Evolutionary conservation across 2,888 invertebrate species (phyloP).

Genomic region (Athalia circularis): DNA sequence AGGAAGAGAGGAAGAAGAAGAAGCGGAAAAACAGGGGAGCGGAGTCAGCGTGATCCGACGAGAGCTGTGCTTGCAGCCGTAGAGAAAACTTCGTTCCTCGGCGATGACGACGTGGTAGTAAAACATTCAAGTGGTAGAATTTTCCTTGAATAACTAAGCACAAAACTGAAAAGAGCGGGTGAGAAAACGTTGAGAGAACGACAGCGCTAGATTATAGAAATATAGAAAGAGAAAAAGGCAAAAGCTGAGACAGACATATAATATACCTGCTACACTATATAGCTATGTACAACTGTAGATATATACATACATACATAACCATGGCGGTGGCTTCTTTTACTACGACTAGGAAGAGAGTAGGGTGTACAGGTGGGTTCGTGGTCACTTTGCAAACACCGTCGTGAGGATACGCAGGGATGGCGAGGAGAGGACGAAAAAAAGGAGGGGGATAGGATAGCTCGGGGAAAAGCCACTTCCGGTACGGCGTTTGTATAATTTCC

Average conservation of each 20-base stretch:
- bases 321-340: too few species aligned
- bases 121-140: constrained; percentile 39
- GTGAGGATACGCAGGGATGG: neutral
- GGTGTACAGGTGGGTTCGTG: neutral
- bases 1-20: neutral
- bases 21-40: too few species aligned
- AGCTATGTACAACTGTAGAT: too few species aligned
- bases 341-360: too few species aligned
- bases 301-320: too few species aligned
- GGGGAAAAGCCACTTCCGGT: constrained; percentile 36
- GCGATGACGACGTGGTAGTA: neutral
- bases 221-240: too few species aligned
- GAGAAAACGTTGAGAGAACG: neutral
- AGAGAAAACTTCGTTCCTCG: neutral
- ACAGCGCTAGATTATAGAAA: neutral
- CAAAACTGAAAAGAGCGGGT: neutral
- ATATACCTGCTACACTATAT: too few species aligned
- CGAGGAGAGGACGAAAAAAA: neutral
- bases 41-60: neutral
- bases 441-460: neutral
- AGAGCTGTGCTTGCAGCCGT: too few species aligned
- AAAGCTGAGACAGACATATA: too few species aligned
- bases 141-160: constrained; percentile 38
- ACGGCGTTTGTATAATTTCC: constrained; percentile 42
- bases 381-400: constrained; percentile 26